Evolutionary conservation across 2,888 invertebrate species (phyloP).

Genomic region (Phaedon cochleariae): DNA sequence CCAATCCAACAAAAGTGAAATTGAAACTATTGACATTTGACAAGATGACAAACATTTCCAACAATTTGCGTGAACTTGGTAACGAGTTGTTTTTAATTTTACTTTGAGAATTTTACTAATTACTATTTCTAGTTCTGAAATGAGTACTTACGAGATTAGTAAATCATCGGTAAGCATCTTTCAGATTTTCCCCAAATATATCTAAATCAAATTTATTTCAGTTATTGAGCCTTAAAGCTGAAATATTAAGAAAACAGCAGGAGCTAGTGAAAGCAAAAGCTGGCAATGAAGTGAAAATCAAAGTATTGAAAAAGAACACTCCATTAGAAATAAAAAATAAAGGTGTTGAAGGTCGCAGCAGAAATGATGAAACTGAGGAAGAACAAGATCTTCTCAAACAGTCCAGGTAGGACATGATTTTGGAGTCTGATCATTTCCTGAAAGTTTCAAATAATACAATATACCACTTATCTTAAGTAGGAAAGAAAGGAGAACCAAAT

Average conservation of each 20-base stretch:
- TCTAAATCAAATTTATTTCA: conserved; percentile 52
- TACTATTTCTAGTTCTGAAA: too few species aligned
- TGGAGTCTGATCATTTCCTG: neutral
- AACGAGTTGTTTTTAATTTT: too few species aligned
- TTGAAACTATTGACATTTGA: neutral
- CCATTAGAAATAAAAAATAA: conserved; percentile 57
- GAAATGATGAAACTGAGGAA: conserved; percentile 57
- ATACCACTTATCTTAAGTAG: too few species aligned
- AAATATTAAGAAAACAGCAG: conserved; percentile 85
- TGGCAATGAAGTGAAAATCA: conserved; percentile 64
- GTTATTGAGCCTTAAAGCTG: conserved; percentile 88
- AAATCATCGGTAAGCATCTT: conserved; percentile 56
- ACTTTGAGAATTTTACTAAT: too few species aligned
- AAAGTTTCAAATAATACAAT: too few species aligned
- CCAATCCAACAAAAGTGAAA: neutral
- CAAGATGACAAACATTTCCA: neutral
- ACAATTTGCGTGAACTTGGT: too few species aligned
- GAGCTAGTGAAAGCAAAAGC: conserved; percentile 77
- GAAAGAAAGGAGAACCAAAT: too few species aligned
- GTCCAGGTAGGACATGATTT: conserved; percentile 63
- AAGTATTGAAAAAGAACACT: conserved; percentile 58
- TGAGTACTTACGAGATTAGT: conserved; percentile 56
- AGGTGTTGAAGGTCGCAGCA: conserved; percentile 61
- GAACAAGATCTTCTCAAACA: conserved; percentile 58
- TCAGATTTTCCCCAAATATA: conserved; percentile 14